Evolutionary conservation across 2,888 invertebrate species (phyloP), one percentile per base, ranked within the genome.

Genomic region (Macropis europaea): DNA sequence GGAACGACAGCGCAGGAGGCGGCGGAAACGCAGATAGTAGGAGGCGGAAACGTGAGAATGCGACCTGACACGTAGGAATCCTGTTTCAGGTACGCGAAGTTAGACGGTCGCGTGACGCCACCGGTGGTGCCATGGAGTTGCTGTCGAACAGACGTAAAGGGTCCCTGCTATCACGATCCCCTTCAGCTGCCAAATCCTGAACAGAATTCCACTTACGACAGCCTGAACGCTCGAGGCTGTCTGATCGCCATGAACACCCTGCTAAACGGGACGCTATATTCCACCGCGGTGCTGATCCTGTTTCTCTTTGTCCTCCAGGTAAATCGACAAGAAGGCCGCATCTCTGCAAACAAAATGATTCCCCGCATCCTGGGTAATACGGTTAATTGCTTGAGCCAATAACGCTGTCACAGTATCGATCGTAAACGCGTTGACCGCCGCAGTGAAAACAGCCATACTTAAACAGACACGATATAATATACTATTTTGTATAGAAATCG

Each of bases 101-200:
- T 90, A 0, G 91, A 92, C 64, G 92, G 91, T 5, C 91, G 90
- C 76, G 88, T 92, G 50, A 83, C 91, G 56, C 90, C 91, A 0
- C 92, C 93, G 0, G 92, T 92, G 34, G 90, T 91, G 0, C 93
- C 93, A 0, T 93, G 92, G 90, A 93, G 93, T 26, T 93, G 93
- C 85, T 93, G 93, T 86, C 91, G 91, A 47, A 90, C 92, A 2
- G 88, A 91, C 28, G 93, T 92, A 73, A 90, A 92, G 40, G 91
- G 92, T 50, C 92, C 93, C 3, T 93, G 93, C 89, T 91, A 93
- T 79, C 93, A 93, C 85, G 93, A 93, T 83, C 93, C 93, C 0
- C 77, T 93, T 62, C 93, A 93, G 80, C 93, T 82, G 78, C 79
- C 77, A 77, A 83, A 77, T 80, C 76, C 68, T 57, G 76, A 77